These are phyloP conservation scores for Nibea albiflora DNA, from an alignment of 2,113 vertebrate genomes.

Conservation along the genomic window DNA sequence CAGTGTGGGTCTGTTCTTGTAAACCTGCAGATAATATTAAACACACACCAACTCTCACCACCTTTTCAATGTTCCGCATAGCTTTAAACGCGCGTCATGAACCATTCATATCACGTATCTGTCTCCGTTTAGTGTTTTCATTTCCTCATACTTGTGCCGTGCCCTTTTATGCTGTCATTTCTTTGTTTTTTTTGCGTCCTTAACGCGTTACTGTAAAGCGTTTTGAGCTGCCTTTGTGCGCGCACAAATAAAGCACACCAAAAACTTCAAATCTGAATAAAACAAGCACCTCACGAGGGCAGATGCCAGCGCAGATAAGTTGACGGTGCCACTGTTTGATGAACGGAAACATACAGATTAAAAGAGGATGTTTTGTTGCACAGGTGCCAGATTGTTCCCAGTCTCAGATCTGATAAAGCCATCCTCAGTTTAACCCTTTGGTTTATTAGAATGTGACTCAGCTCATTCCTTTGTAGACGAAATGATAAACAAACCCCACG, in stretches of 20 bases:
- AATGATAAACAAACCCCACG: constrained; percentile 42
- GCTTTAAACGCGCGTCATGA: neutral
- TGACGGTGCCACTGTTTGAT: too few relatives aligned
- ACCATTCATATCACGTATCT: neutral
- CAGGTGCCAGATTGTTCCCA: neutral
- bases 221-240: neutral
- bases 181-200: neutral
- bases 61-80: neutral
- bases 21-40: too few relatives aligned
- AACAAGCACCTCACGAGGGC: too few relatives aligned
- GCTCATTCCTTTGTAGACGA: constrained; percentile 37
- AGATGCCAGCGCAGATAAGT: neutral
- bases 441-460: constrained; percentile 64
- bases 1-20: constrained; percentile 12
- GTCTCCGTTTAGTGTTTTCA: neutral
- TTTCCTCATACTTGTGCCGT: neutral
- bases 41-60: neutral
- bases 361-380: neutral
- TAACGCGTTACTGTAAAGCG: neutral
- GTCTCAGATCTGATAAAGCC: constrained; percentile 39
- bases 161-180: neutral
- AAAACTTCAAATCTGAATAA: too few relatives aligned
- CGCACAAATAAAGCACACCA: too few relatives aligned
- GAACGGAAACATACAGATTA: neutral
- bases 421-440: constrained; percentile 25